Base-by-base conservation (phyloP, 2,113 vertebrate genomes). In the Neolamprologus sp. region DNA sequence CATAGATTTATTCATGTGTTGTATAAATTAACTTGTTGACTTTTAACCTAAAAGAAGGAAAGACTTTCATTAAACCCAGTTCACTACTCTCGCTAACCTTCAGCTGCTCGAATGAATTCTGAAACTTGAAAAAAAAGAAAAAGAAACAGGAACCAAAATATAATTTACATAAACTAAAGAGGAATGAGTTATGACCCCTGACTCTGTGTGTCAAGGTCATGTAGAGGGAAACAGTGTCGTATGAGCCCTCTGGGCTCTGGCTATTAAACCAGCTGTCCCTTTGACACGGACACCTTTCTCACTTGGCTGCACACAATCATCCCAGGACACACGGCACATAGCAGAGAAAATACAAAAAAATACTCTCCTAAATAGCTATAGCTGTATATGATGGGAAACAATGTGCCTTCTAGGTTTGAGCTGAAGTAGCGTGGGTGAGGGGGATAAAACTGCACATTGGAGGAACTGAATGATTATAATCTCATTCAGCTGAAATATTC, bases 211-310 rank as follows among this genome's bases (percentile, higher is more conserved):
- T 10, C 12, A 68, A 85, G 83, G 91, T 92, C 87, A 86, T 8
- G 13, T 37, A 47, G 88, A 75, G 84, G 83, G 81, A 84, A 85
- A 54, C 7, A 7, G 57, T 73, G 84, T 28, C 23, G 65, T 80
- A 40, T 4, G 21, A 91, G 81, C 82, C 84, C 87, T n/a, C 21
- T 11, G 68, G 84, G 73, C 42, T 87, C 28, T 30, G n/a, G 68
- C 79, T 51, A 35, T 78, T 82, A 68, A 90, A 92, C 80, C 91
- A 93, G 93, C 88, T 93, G 93, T 93, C 78, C 86, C 37, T 30
- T 80, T 80, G 71, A 45, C 83, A 47, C 35, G 16, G 54, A 91
- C 63, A 86, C 49, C 51, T 86, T 75, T 82, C 51, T 55, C 60
- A 60, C 71, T 83, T 28, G 6, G 51, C 82, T 83, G 82, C 84